Conservation (phyloP, 2,113 vertebrate genomes). For the Caracal caracal region DNA sequence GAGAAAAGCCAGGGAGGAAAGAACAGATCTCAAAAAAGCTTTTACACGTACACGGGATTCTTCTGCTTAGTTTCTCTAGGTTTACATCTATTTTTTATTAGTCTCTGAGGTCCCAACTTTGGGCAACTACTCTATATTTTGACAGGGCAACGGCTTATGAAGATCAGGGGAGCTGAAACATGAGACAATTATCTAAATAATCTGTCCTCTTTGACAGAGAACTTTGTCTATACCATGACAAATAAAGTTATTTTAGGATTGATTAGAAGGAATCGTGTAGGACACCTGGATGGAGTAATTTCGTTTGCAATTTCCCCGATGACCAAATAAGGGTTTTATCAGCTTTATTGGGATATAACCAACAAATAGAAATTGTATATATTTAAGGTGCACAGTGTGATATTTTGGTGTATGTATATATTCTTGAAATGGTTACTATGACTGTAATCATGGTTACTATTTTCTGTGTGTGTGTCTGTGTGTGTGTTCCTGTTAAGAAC, state of each 20-base stretch:
- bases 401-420: background rate
- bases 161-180: background rate
- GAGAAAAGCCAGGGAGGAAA: background rate
- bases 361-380: background rate
- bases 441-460: background rate
- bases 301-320: background rate
- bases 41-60: background rate
- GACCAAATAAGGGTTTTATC: background rate
- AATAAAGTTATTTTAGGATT: slow-evolving; percentile 14
- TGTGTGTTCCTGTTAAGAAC: background rate
- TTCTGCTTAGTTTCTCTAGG: background rate
- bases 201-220: background rate
- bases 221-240: background rate
- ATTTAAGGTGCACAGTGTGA: background rate
- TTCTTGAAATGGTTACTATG: background rate
- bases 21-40: background rate
- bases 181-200: background rate
- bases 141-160: slow-evolving; percentile 29
- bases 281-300: background rate
- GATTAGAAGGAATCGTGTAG: background rate
- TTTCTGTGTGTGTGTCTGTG: background rate
- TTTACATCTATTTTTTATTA: slow-evolving; percentile 54
- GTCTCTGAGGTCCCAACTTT: slow-evolving; percentile 9
- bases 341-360: background rate
- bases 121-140: slow-evolving; percentile 4